Percentiles rank a stretch among this genome's conserved stretches.
Evolutionary conservation across 2,888 invertebrate genomes (phyloP).

Genomic region (Cenopis cana): DNA sequence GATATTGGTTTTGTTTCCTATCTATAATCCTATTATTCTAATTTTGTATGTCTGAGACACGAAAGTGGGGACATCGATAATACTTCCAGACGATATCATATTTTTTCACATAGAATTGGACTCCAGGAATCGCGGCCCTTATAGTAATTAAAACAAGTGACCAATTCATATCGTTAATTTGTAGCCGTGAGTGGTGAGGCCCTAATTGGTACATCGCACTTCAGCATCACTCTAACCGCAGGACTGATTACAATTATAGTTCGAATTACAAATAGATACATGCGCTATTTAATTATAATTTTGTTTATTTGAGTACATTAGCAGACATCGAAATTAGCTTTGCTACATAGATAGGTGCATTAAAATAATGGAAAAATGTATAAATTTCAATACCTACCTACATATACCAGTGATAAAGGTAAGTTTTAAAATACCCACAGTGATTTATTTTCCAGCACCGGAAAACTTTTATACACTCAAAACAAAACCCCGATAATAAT

Average conservation of each 20-base stretch:
- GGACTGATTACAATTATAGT: conserved; percentile 1
- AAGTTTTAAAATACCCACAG: not conserved
- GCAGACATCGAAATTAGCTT: no score
- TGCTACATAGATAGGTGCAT: no score
- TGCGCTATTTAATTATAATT: not conserved
- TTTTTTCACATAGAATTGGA: no score
- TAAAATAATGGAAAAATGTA: no score
- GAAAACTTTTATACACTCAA: not conserved
- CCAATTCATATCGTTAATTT: conserved; percentile 17
- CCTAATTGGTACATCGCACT: conserved; percentile 31
- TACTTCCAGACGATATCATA: no score
- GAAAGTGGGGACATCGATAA: no score
- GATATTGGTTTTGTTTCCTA: no score
- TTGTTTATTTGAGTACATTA: not conserved
- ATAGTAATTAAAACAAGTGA: conserved; percentile 12
- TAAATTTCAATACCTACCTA: no score
- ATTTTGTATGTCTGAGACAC: no score
- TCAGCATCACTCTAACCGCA: not conserved
- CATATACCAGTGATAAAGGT: not conserved
- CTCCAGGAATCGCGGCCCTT: not conserved
- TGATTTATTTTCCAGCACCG: not conserved
- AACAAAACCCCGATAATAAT: conserved; percentile 1
- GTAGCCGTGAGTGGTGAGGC: conserved; percentile 24
- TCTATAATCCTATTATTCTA: no score
- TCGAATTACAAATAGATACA: not conserved